A percentile compares a stretch with the other conserved stretches of the same genome.
Evolutionary conservation across 1,140 invertebrate species (phyloP).

Genomic region (Lerema accius): DNA sequence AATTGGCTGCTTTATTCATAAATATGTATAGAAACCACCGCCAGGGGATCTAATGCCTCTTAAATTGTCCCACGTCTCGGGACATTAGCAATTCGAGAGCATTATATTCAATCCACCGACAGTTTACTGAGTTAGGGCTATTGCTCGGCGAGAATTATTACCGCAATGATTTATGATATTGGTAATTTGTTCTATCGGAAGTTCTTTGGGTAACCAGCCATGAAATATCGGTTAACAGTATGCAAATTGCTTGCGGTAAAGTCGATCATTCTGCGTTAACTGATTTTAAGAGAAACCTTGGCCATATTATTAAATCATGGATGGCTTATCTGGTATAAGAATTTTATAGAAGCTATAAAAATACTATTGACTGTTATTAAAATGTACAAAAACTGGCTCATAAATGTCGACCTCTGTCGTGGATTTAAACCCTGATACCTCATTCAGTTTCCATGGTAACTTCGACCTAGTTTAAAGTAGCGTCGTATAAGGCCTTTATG

Average conservation of each 20-base stretch:
- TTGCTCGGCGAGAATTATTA: slow-evolving; percentile 28
- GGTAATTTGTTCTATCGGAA: slow-evolving; percentile 35
- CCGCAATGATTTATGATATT: slow-evolving; percentile 30
- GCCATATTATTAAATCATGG: neutral
- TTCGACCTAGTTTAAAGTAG: no score
- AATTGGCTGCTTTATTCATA: neutral
- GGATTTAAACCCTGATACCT: no score
- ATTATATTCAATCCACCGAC: slow-evolving; percentile 33
- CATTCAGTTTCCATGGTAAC: no score
- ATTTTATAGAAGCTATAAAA: no score
- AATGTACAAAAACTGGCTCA: no score
- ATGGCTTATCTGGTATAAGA: no score
- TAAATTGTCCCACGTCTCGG: slow-evolving; percentile 23
- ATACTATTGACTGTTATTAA: no score
- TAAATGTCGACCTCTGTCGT: no score
- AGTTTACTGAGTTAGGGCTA: slow-evolving; percentile 27
- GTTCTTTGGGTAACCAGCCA: slow-evolving; percentile 33
- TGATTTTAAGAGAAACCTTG: slow-evolving; percentile 31
- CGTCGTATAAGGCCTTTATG: no score
- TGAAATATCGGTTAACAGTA: slow-evolving; percentile 34
- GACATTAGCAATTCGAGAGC: slow-evolving; percentile 31
- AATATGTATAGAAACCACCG: slow-evolving; percentile 16
- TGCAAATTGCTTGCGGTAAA: slow-evolving; percentile 33
- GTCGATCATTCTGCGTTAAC: slow-evolving; percentile 21
- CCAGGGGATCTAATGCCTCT: slow-evolving; percentile 24